Evolutionary conservation across 2,797 vertebrate species (phyloP).

Genomic region (Leuciscus waleckii): DNA sequence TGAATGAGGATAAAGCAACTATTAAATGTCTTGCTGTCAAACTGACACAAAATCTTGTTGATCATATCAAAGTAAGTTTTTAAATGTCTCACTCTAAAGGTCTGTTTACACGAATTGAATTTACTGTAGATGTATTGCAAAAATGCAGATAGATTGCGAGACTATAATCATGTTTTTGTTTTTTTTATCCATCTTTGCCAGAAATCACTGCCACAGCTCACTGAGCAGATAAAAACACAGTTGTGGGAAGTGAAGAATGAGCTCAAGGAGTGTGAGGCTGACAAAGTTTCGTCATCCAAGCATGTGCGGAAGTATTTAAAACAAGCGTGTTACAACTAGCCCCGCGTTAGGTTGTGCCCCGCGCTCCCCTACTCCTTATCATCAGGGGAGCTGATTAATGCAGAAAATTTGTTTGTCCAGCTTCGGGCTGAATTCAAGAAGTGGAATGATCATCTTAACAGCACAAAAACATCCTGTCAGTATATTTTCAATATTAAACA

Average conservation of each 20-base stretch:
- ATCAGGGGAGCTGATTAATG: conserved; percentile 27
- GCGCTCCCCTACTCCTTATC: conserved; percentile 21
- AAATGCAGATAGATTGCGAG: too few species aligned
- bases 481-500: neutral
- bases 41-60: conserved; percentile 77
- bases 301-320: too few species aligned
- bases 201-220: conserved; percentile 52
- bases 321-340: too few species aligned
- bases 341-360: too few species aligned
- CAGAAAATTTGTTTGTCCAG: conserved; percentile 50
- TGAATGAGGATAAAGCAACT: conserved; percentile 74
- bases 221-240: conserved; percentile 48
- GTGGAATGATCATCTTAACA: conserved; percentile 53
- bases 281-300: too few species aligned
- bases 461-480: conserved; percentile 49
- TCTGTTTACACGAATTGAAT: too few species aligned
- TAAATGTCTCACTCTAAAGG: neutral
- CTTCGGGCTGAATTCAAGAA: conserved; percentile 51
- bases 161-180: too few species aligned
- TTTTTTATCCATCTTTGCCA: neutral
- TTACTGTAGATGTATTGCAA: too few species aligned
- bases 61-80: conserved; percentile 76
- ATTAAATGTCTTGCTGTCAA: conserved; percentile 73
- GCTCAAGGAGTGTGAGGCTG: conserved; percentile 26
- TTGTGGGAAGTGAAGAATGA: conserved; percentile 60